These are phyloP conservation scores for Lucifuga dentata DNA, from an alignment of 2,113 vertebrate genomes.

Conservation along the genomic window DNA sequence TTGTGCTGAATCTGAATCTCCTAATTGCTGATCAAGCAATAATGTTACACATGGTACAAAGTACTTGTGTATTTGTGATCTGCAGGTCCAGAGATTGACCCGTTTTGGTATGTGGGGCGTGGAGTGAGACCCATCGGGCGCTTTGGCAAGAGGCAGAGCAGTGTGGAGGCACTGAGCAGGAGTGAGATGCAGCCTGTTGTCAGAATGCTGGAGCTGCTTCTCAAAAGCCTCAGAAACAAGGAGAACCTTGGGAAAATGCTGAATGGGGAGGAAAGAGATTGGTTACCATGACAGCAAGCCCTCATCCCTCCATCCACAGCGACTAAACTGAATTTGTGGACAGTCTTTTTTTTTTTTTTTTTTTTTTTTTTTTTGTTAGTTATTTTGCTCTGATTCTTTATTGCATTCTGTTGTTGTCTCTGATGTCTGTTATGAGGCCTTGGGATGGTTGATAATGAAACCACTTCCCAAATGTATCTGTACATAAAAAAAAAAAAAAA, in stretches of 20 bases:
- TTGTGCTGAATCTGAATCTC: too few species aligned
- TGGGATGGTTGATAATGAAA: constrained; percentile 31
- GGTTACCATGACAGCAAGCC: constrained; percentile 76
- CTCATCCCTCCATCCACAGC: constrained; percentile 9
- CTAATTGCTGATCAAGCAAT: too few species aligned
- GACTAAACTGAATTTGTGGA: too few species aligned
- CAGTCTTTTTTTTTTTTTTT: constrained; percentile 38
- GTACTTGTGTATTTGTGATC: constrained; percentile 35
- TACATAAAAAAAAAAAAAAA: too few species aligned
- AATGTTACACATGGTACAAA: too few species aligned
- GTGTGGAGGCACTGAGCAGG: constrained; percentile 32
- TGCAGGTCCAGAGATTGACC: constrained; percentile 92
- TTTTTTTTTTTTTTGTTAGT: constrained; percentile 15
- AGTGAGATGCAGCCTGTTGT: constrained; percentile 70
- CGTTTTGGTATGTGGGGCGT: constrained; percentile 91
- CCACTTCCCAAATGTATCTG: constrained; percentile 45
- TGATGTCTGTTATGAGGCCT: constrained; percentile 47
- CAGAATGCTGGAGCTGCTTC: constrained; percentile 79
- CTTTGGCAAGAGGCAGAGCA: constrained; percentile 89
- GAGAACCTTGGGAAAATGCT: constrained; percentile 63
- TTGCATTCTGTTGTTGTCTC: constrained; percentile 25
- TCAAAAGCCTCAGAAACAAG: constrained; percentile 81
- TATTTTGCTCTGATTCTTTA: constrained; percentile 21
- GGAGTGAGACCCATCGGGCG: constrained; percentile 91
- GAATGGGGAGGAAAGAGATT: constrained; percentile 66